phyloP scores from a whole-genome alignment of 2,113 vertebrate species.

The Cephalophus harveyi region DNA sequence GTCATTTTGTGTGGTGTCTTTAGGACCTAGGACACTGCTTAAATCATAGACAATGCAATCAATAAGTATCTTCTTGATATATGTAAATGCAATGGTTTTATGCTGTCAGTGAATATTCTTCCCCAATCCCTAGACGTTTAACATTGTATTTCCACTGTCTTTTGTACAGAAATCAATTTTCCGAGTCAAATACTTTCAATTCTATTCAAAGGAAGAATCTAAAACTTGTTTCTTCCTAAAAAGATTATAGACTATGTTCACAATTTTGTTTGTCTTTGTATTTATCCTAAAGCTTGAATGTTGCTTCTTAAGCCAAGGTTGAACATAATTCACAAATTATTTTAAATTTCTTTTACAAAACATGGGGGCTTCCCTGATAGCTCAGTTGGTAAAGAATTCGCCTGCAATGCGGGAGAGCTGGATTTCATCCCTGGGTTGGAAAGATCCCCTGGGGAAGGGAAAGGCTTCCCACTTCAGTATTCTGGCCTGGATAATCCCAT shows the following conservation, averaged over 20 bases:
- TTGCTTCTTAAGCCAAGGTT: not conserved
- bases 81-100: not conserved
- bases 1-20: not conserved
- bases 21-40: not conserved
- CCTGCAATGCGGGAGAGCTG: not conserved
- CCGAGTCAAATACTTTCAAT: not conserved
- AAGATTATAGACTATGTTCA: not conserved
- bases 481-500: not conserved
- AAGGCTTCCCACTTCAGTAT: not conserved
- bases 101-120: not conserved
- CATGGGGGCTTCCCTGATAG: not conserved
- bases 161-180: not conserved
- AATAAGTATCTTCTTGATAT: not conserved
- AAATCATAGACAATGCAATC: not conserved
- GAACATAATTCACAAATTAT: not conserved
- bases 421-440: not conserved
- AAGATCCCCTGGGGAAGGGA: not conserved
- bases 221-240: not conserved
- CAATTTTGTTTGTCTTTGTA: not conserved
- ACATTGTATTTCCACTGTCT: not conserved
- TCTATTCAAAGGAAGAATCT: not conserved
- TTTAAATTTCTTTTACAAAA: not conserved
- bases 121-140: not conserved
- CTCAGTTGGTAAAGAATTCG: not conserved
- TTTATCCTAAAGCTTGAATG: not conserved